Conservation (phyloP, 53 echinoderm and acorn worm genomes). For the Patiria pectinifera region DNA sequence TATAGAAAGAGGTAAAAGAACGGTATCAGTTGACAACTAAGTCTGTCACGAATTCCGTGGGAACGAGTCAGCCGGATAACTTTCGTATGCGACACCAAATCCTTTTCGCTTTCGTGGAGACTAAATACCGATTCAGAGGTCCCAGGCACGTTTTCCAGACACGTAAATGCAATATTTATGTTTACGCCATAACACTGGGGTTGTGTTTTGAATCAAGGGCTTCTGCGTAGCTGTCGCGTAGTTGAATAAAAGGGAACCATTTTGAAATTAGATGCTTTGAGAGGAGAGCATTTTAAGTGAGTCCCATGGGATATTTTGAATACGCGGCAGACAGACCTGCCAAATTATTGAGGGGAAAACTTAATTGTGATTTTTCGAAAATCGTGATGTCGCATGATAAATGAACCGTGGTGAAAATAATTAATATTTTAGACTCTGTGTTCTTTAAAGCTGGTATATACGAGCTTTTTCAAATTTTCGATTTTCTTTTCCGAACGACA, state of each 20-base stretch:
- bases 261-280: not conserved
- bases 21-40: constrained; percentile 24
- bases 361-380: too few relatives aligned
- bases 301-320: too few relatives aligned
- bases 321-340: too few relatives aligned
- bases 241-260: not conserved
- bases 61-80: not conserved
- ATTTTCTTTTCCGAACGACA: too few relatives aligned
- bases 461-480: too few relatives aligned
- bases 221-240: not conserved
- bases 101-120: not conserved
- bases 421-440: too few relatives aligned
- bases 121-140: constrained; percentile 22
- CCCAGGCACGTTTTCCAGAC: constrained; percentile 12
- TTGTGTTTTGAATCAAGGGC: constrained; percentile 42
- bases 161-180: constrained; percentile 21
- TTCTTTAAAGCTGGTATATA: too few relatives aligned
- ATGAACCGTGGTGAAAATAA: too few relatives aligned
- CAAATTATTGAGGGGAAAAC: too few relatives aligned
- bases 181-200: not conserved
- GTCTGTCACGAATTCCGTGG: constrained; percentile 3
- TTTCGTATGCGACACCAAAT: not conserved
- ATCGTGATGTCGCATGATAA: too few relatives aligned
- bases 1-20: not conserved
- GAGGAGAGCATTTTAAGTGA: too few relatives aligned